phyloP scores from a whole-genome alignment of 2,888 invertebrate species.

The Hartigia nigra region DNA sequence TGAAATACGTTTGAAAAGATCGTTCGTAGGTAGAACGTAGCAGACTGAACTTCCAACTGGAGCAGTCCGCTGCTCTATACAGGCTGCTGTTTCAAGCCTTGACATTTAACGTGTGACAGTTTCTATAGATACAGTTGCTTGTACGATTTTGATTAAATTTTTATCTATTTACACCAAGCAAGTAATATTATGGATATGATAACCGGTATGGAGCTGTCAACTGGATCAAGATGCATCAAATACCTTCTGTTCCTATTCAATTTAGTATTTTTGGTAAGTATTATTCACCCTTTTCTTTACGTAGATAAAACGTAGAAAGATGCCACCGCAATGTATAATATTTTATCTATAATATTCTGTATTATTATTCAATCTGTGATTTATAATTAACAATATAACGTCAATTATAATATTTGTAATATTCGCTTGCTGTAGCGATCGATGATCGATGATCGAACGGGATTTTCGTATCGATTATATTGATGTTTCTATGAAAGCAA shows the following conservation, averaged over 20 bases:
- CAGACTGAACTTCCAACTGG: background rate
- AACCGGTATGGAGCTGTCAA: slow-evolving; percentile 49
- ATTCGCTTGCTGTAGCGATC: too few species aligned
- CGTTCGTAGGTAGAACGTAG: background rate
- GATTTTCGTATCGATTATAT: background rate
- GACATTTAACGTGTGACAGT: background rate
- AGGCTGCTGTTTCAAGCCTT: background rate
- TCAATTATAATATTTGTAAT: background rate
- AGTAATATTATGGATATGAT: slow-evolving; percentile 31
- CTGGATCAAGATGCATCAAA: slow-evolving; percentile 73
- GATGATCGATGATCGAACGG: background rate
- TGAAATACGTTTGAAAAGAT: background rate
- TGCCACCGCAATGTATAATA: background rate
- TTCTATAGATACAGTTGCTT: too few species aligned
- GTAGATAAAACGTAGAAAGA: background rate
- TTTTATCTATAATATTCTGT: too few species aligned
- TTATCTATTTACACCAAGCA: background rate
- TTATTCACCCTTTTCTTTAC: background rate
- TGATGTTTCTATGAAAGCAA: background rate
- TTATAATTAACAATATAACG: background rate
- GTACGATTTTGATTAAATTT: background rate
- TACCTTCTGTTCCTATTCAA: slow-evolving; percentile 81
- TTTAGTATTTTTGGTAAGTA: slow-evolving; percentile 80
- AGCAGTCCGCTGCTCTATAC: too few species aligned
- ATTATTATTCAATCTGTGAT: too few species aligned